Evolutionary conservation across 2,113 vertebrate species (phyloP).

Genomic region (Crotalus tigris): DNA sequence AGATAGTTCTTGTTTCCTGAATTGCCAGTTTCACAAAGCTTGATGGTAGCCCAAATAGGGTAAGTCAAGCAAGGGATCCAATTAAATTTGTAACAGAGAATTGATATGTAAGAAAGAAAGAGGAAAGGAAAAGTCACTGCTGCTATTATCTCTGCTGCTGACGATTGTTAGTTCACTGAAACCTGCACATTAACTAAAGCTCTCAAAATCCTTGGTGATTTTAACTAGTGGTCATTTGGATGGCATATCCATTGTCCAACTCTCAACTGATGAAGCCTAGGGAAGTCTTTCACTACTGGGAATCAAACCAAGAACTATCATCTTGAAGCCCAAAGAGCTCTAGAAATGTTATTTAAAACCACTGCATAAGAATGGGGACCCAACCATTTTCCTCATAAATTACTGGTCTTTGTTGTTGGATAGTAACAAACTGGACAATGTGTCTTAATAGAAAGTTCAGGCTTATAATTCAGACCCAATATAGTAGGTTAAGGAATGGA

Average conservation of each 20-base stretch:
- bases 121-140: not conserved
- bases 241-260: not conserved
- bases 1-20: not conserved
- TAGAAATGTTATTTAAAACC: not conserved
- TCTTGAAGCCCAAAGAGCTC: not conserved
- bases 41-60: not conserved
- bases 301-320: not conserved
- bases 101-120: not conserved
- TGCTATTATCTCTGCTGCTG: not conserved
- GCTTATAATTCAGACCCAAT: not conserved
- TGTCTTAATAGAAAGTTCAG: not conserved
- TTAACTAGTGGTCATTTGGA: not conserved
- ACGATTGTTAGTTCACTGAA: not conserved
- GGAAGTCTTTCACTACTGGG: not conserved
- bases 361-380: not conserved
- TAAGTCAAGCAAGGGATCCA: not conserved
- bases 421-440: not conserved
- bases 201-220: not conserved
- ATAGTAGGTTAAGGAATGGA: not conserved
- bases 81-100: not conserved
- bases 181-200: not conserved
- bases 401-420: not conserved
- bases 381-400: not conserved
- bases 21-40: not conserved
- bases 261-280: not conserved